Base-by-base conservation (phyloP, 2,113 vertebrate genomes). In the Gymnarchus niloticus region DNA sequence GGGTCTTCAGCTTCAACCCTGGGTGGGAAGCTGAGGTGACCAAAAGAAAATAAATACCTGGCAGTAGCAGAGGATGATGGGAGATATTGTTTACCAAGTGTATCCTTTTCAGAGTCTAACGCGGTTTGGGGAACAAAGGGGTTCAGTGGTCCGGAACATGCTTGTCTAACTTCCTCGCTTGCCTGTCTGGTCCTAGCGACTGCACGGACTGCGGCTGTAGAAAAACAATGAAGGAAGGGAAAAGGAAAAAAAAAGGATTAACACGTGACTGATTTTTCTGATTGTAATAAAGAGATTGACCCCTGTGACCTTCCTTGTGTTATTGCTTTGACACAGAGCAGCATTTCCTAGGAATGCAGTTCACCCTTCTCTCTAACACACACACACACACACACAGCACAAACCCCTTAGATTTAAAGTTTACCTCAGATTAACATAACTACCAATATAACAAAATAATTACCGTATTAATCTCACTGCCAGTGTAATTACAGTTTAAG, bases 21-120 rank as follows among this genome's bases (percentile, higher is more conserved):
- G 12, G 25, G 52, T 48, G 48, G 78, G 78, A 51, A 69, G 78
- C 9, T 61, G 19, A 17, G 23, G 57, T 14, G n/a, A 49, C 56
- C 65, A 28, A 48, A 17, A 59, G 37, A 83, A 83, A 83, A 86
- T 28, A 83, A 83, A 86, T 56, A 86, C 37, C 23, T 73, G 81
- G 28, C 21, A 10, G 46, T 6, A 25, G 48, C 48, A 56, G 33
- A 81, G 56, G 54, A 57, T 25, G 48, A 28, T 61, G 73, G 73
- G 25, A 44, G 19, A 86, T 28, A 21, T 46, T 65, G 85, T 65
- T 86, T 25, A 52, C 57, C 46, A 46, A 54, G 48, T 48, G 56
- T 33, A 54, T 83, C 85, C 85, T 83, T 80, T 41, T 28, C 21
- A n/a, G 46, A 56, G 10, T 49, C 17, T 9, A 56, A 81, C 12